These are phyloP conservation scores for Drosophila hamatofila DNA, from an alignment of 2,888 invertebrate species.

Conservation along the genomic window DNA sequence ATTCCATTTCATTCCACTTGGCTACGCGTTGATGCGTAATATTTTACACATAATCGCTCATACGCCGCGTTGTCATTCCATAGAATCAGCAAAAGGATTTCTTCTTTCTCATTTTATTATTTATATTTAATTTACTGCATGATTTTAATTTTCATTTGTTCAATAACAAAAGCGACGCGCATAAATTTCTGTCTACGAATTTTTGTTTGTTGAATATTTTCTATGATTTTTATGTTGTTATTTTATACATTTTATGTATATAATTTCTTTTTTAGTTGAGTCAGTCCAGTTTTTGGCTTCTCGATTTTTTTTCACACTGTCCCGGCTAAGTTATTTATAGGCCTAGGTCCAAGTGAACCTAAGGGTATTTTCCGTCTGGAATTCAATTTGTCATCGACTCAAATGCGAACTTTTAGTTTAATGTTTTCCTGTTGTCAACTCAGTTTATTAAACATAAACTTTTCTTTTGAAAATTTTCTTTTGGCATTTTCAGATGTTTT, in stretches of 20 bases:
- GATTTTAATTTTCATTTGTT: slow-evolving; percentile 61
- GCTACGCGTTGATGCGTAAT: slow-evolving; percentile 66
- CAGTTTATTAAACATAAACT: slow-evolving; percentile 35
- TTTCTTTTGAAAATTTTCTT: slow-evolving; percentile 7
- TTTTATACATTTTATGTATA: slow-evolving; percentile 6
- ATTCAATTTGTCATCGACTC: slow-evolving; percentile 43
- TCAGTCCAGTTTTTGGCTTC: slow-evolving; percentile 50
- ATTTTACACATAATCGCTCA: slow-evolving; percentile 74
- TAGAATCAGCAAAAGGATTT: slow-evolving; percentile 24
- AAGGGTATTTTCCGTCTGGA: slow-evolving; percentile 32
- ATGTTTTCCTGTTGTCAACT: slow-evolving; percentile 32
- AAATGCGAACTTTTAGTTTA: slow-evolving; percentile 13
- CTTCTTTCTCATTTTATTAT: slow-evolving; percentile 11
- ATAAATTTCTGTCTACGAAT: slow-evolving; percentile 55
- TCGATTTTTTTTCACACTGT: slow-evolving; percentile 22
- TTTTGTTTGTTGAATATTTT: slow-evolving; percentile 33
- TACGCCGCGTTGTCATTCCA: slow-evolving; percentile 55
- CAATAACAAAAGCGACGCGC: slow-evolving; percentile 58
- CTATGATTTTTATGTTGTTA: slow-evolving; percentile 27
- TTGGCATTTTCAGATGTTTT: slow-evolving; percentile 12
- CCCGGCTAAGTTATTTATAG: slow-evolving; percentile 64
- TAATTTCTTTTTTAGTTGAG: slow-evolving; percentile 23
- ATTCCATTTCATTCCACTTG: background rate
- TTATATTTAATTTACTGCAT: slow-evolving; percentile 25
- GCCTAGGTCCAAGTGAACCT: slow-evolving; percentile 32